Evolutionary conservation across 2,888 invertebrate species (phyloP).

Genomic region (Synergus itoensis): DNA sequence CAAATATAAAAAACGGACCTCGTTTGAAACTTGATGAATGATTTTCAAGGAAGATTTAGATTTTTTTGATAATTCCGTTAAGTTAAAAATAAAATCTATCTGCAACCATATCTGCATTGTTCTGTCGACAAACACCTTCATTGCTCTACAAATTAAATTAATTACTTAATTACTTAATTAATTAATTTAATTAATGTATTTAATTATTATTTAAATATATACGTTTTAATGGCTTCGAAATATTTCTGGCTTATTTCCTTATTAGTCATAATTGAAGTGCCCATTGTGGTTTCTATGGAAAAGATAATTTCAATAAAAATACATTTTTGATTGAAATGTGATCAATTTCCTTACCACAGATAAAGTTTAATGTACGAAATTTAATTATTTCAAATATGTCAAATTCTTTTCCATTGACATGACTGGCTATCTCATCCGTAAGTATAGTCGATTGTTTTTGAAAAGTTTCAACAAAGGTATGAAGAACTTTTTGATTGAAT

Average conservation of each 20-base stretch:
- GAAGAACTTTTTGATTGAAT: constrained; percentile 61
- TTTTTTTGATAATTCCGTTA: no score
- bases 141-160: no score
- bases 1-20: no score
- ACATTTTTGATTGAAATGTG: neutral
- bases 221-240: constrained; percentile 52
- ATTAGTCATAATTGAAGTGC: constrained; percentile 51
- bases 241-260: constrained; percentile 49
- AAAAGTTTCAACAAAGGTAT: constrained; percentile 64
- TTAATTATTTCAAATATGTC: constrained; percentile 60
- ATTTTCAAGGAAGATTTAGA: no score
- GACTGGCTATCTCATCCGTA: constrained; percentile 58
- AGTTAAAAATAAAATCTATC: no score
- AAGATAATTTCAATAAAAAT: neutral
- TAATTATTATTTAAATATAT: neutral
- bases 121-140: no score
- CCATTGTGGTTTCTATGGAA: constrained; percentile 58
- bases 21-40: no score
- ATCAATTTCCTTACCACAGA: constrained; percentile 58
- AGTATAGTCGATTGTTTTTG: constrained; percentile 58
- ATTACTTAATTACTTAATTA: no score
- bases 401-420: constrained; percentile 60
- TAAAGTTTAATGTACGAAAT: constrained; percentile 62
- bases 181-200: no score
- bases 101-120: no score